Base-by-base conservation (phyloP, 2,888 invertebrate species). In the Temnothorax unifasciatus region DNA sequence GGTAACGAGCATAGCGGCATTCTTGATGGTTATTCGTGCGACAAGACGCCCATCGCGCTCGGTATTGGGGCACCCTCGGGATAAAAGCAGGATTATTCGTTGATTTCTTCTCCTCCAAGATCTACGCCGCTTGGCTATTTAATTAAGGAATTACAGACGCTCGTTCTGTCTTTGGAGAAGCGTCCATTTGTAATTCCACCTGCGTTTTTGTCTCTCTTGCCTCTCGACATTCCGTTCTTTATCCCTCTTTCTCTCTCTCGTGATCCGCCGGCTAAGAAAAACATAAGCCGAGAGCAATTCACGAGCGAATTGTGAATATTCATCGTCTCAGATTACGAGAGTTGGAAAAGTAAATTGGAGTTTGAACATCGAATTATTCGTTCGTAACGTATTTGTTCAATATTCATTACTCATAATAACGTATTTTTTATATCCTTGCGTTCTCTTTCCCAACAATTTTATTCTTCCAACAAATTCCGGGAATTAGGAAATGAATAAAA, bases 91-190 rank as follows among this genome's bases (percentile, higher is more conserved):
- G 38, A 75, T 47, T 59, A 63, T 71, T 59, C 50, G 74, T 79
- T 59, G 38, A 68, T 52, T 73, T 59, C 21, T 50, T 41, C 34
- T 61, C 50, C 18, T 57, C 8, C 41, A 3, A 47, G 69, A 85
- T 79, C 68, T 75, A 61, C 71, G 21, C 61, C 41, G 44, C 54
- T 34, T 34, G 59, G 63, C 41, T 69, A 71, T 89, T 88, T 84
- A 87, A 88, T 89, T 89, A 88, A 87, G 85, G 75, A 85, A 88
- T 89, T 89, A 83, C 88, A 29, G 52, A 75, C 47, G 41, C 44
- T 59, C 59, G 21, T 47, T 44, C 41, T 52, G 29, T 15, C 64
- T 61, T 25, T 18, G 54, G 9, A 61, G 41, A 57, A 83, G 76
- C 82, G 82, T 76, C 38, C 79, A 82, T 83, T 87, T 63, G 61